These are phyloP conservation scores for Apistogramma diplotaenia DNA, from an alignment of 2,113 vertebrate genomes.

Conservation along the genomic window DNA sequence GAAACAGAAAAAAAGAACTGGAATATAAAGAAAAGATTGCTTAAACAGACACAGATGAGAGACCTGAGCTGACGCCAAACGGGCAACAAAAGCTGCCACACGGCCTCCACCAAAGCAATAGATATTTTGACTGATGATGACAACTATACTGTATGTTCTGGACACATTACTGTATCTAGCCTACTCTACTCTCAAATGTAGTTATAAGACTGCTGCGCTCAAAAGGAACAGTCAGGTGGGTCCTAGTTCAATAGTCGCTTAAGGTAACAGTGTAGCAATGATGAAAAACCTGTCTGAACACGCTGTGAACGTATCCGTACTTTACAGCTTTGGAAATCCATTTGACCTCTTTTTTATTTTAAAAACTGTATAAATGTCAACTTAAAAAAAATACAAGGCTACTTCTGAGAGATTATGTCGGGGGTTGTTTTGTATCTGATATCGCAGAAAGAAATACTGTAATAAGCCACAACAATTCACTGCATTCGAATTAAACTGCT, in stretches of 20 bases:
- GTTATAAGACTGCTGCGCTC: constrained; percentile 20
- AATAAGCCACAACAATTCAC: background rate
- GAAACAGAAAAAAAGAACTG: background rate
- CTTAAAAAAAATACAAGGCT: background rate
- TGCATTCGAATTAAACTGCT: background rate
- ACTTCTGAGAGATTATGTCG: background rate
- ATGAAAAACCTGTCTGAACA: constrained; percentile 10
- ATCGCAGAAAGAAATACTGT: background rate
- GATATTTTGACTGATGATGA: constrained; percentile 35
- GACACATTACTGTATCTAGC: constrained; percentile 35
- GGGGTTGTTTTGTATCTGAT: constrained; percentile 16
- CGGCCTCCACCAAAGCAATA: constrained; percentile 63
- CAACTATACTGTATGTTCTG: constrained; percentile 21
- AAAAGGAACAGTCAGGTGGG: background rate
- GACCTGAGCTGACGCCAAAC: constrained; percentile 2
- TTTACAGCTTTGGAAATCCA: constrained; percentile 18
- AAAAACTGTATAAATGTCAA: constrained; percentile 13
- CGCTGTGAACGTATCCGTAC: constrained; percentile 28
- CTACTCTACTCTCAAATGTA: background rate
- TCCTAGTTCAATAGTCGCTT: background rate
- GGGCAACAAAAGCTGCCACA: background rate
- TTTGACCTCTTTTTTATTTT: constrained; percentile 32
- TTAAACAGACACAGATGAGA: background rate
- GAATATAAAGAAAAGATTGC: background rate
- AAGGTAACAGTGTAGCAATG: constrained; percentile 33